Evolutionary conservation across 2,797 vertebrate genomes (phyloP).

Genomic region (Enteromius mattozi): DNA sequence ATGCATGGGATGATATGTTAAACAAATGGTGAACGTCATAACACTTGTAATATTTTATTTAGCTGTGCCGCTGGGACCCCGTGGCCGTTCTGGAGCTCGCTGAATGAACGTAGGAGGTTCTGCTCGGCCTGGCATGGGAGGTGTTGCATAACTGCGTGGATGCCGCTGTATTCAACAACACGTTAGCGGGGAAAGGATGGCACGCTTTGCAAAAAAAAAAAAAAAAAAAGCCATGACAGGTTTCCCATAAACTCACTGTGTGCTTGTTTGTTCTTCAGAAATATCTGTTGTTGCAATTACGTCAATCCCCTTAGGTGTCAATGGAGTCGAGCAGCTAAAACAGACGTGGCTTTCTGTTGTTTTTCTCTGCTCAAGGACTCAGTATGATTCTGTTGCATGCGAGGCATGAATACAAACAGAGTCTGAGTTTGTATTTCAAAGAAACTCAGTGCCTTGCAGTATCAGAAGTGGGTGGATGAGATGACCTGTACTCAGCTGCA

Average conservation of each 20-base stretch:
- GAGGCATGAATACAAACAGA: conserved; percentile 5
- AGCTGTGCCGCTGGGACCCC: background rate
- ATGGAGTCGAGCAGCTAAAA: background rate
- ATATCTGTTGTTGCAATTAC: conserved; percentile 14
- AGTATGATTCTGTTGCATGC: background rate
- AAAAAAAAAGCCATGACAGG: background rate
- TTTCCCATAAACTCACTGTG: background rate
- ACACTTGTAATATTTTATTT: background rate
- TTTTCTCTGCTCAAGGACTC: conserved; percentile 15
- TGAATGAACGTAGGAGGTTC: conserved; percentile 53
- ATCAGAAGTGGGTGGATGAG: conserved; percentile 19
- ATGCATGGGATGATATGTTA: background rate
- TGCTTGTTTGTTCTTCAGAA: background rate
- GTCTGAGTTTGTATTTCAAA: conserved; percentile 12
- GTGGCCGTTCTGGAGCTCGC: conserved; percentile 21
- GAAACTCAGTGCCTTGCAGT: conserved; percentile 19
- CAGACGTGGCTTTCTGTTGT: conserved; percentile 3
- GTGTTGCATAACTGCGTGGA: conserved; percentile 58
- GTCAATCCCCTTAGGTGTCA: background rate
- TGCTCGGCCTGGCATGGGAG: conserved; percentile 43
- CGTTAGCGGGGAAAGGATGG: conserved; percentile 9
- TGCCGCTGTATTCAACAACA: conserved; percentile 44
- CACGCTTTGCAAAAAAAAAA: background rate
- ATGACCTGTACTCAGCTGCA: conserved; percentile 4
- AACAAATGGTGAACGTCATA: background rate